Evolutionary conservation across 2,797 vertebrate genomes (phyloP).

Genomic region (Danio jaintianensis): DNA sequence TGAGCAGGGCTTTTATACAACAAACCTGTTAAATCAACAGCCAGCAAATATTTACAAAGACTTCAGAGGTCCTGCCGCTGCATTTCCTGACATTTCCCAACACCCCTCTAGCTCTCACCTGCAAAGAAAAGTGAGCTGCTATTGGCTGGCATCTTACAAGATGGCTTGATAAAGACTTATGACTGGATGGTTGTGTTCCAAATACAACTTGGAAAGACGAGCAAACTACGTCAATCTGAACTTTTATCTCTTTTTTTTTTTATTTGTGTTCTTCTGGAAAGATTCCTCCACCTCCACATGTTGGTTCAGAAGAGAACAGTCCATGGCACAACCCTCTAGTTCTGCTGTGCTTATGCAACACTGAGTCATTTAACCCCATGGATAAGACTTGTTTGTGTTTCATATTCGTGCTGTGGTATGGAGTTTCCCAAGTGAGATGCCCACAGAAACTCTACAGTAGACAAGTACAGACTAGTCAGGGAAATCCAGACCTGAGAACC

Average conservation of each 20-base stretch:
- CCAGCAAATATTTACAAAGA: conserved; percentile 70
- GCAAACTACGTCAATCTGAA: conserved; percentile 72
- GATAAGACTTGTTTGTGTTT: conserved; percentile 61
- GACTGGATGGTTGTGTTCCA: conserved; percentile 69
- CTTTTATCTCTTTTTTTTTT: conserved; percentile 63
- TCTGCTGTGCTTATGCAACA: conserved; percentile 35
- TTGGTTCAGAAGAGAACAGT: conserved; percentile 50
- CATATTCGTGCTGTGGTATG: conserved; percentile 62
- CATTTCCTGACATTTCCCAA: conserved; percentile 53
- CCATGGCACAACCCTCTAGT: conserved; percentile 70
- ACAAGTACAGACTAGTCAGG: conserved; percentile 32
- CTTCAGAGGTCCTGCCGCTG: conserved; percentile 64
- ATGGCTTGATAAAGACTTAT: conserved; percentile 65
- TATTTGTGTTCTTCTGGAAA: conserved; percentile 37
- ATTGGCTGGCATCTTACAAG: conserved; percentile 56
- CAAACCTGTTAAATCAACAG: conserved; percentile 65
- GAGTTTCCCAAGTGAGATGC: conserved; percentile 48
- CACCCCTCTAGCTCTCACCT: conserved; percentile 51
- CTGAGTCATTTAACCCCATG: conserved; percentile 58
- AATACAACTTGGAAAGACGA: conserved; percentile 74
- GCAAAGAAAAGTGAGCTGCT: conserved; percentile 57
- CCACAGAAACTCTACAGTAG: conserved; percentile 17
- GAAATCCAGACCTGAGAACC: conserved; percentile 33
- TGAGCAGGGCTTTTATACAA: conserved; percentile 39
- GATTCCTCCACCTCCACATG: conserved; percentile 35